phyloP scores from a whole-genome alignment of 2,797 vertebrate genomes.

The Serranus cabrilla region DNA sequence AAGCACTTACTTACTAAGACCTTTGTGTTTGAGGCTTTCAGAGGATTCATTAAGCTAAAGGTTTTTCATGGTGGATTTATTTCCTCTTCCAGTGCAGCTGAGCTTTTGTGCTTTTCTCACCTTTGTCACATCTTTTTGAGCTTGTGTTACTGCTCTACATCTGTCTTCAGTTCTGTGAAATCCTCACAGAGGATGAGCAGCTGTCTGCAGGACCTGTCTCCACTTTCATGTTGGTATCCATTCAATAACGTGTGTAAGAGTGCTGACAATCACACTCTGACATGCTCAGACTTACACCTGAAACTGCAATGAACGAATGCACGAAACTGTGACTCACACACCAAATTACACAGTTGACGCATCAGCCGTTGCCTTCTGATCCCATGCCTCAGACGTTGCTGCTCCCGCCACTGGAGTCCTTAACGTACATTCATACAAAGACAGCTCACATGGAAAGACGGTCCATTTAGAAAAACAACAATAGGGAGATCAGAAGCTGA shows the following conservation, averaged over 20 bases:
- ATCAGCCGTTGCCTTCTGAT: neutral
- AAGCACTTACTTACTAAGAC: neutral
- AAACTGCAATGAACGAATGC: slow-evolving; percentile 10
- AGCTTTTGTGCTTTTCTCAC: neutral
- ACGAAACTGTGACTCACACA: slow-evolving; percentile 46
- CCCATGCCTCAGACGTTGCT: neutral
- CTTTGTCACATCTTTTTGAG: neutral
- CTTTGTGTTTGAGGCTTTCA: no score
- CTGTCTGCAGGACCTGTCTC: slow-evolving; percentile 4
- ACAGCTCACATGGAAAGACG: neutral
- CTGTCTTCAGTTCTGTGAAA: slow-evolving; percentile 2
- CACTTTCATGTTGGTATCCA: neutral
- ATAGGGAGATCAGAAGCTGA: neutral
- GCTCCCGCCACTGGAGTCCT: neutral
- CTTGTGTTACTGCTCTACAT: neutral
- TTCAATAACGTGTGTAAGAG: neutral
- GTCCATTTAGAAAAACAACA: neutral
- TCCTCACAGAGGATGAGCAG: slow-evolving; percentile 12
- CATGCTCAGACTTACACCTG: slow-evolving; percentile 51
- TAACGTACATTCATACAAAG: neutral
- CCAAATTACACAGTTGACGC: slow-evolving; percentile 9
- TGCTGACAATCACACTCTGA: neutral
- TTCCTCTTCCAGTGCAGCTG: neutral
- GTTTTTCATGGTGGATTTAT: neutral
- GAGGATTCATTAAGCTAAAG: neutral